phyloP scores from a whole-genome alignment of 2,888 invertebrate species.

The Lochmaea capreae region DNA sequence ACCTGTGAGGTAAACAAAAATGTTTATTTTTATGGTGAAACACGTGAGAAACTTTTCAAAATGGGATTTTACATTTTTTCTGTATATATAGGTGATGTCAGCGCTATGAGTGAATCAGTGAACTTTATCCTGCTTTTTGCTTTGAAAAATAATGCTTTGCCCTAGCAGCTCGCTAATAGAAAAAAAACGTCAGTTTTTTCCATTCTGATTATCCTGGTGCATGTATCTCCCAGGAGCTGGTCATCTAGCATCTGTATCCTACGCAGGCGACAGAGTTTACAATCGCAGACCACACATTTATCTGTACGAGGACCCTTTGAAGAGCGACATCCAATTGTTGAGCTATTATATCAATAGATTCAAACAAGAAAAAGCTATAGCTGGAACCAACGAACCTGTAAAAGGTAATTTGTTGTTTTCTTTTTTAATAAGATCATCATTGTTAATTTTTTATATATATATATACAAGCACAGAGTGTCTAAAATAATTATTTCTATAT shows the following conservation, averaged over 20 bases:
- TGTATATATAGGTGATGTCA: too few species aligned
- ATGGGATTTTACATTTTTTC: too few species aligned
- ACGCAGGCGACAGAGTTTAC: conserved; percentile 84
- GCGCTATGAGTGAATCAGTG: too few species aligned
- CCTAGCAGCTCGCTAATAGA: not conserved
- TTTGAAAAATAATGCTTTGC: not conserved
- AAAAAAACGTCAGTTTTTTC: conserved; percentile 16
- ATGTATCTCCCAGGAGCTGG: conserved; percentile 73
- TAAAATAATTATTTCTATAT: too few species aligned
- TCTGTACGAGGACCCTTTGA: conserved; percentile 76
- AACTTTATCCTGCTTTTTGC: not conserved
- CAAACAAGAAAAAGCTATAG: conserved; percentile 66
- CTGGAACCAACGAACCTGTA: conserved; percentile 30
- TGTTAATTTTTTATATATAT: not conserved
- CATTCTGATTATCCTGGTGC: conserved; percentile 17
- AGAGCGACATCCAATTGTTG: conserved; percentile 86
- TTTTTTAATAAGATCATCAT: conserved; percentile 1
- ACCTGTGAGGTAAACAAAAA: too few species aligned
- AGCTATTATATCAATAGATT: conserved; percentile 87
- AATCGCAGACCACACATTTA: conserved; percentile 78
- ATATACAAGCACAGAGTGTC: not conserved
- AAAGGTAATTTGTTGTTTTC: conserved; percentile 39
- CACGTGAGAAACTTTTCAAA: too few species aligned
- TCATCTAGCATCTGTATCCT: conserved; percentile 85
- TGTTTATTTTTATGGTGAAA: too few species aligned